These are phyloP conservation scores for Melolontha melolontha DNA, from an alignment of 2,888 invertebrate genomes.

Conservation along the genomic window DNA sequence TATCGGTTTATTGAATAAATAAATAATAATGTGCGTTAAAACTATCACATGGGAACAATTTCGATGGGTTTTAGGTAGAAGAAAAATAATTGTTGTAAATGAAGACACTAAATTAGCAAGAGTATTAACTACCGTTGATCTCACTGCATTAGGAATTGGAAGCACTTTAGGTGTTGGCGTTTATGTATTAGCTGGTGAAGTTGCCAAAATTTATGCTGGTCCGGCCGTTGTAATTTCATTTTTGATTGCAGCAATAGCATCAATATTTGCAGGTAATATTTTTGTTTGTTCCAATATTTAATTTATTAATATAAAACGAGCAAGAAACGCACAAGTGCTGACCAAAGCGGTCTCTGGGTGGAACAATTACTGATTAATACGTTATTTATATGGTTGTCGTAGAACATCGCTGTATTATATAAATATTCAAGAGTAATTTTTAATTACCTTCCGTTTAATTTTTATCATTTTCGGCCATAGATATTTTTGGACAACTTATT, in stretches of 20 bases:
- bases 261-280: constrained; percentile 83
- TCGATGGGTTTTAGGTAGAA: constrained; percentile 60
- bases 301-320: no score
- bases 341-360: no score
- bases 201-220: constrained; percentile 84
- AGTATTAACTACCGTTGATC: constrained; percentile 83
- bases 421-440: no score
- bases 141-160: constrained; percentile 86
- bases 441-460: no score
- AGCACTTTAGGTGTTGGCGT: constrained; percentile 91
- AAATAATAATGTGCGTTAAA: constrained; percentile 12
- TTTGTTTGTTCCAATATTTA: neutral
- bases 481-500: no score
- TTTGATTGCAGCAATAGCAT: constrained; percentile 90
- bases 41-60: constrained; percentile 52
- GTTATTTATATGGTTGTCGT: no score
- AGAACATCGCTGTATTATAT: no score
- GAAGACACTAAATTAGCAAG: constrained; percentile 71
- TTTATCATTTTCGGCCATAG: no score
- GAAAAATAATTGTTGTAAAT: constrained; percentile 64
- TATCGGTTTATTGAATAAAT: neutral
- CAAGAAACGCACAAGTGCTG: no score
- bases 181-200: constrained; percentile 89
- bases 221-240: constrained; percentile 90
- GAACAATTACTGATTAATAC: no score